Percentiles rank a stretch among this genome's conserved stretches.
phyloP scores from a whole-genome alignment of 1,140 invertebrate species.

The Drosophila chauvacae region DNA sequence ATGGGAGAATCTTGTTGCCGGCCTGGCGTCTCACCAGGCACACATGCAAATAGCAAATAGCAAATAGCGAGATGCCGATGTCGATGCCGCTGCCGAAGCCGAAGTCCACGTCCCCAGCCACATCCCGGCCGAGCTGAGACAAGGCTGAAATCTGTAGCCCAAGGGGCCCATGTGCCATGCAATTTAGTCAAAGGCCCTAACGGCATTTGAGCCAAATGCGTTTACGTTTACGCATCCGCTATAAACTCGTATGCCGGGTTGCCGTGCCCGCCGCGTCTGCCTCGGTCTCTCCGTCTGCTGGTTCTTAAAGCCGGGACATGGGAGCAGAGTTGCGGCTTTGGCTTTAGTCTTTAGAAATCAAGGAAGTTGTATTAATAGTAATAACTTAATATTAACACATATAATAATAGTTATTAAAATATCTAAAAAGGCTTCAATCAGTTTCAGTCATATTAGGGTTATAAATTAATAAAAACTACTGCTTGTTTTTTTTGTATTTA shows the following conservation, averaged over 20 bases:
- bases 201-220: slow-evolving; percentile 84
- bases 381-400: no score
- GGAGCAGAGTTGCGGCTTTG: slow-evolving; percentile 17
- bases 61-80: slow-evolving; percentile 33
- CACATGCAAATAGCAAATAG: slow-evolving; percentile 37
- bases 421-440: background rate
- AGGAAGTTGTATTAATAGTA: background rate
- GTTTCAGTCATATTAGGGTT: background rate
- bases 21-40: slow-evolving; percentile 48
- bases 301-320: slow-evolving; percentile 48
- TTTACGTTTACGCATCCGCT: slow-evolving; percentile 84
- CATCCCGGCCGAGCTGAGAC: background rate
- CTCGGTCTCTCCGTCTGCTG: slow-evolving; percentile 14
- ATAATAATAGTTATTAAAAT: no score
- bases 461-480: background rate
- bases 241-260: slow-evolving; percentile 81
- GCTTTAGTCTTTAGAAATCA: slow-evolving; percentile 6
- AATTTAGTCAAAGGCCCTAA: slow-evolving; percentile 83
- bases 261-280: slow-evolving; percentile 32
- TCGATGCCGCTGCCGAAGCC: slow-evolving; percentile 32
- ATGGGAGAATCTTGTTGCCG: slow-evolving; percentile 71
- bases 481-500: background rate
- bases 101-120: slow-evolving; percentile 1
- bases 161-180: slow-evolving; percentile 70
- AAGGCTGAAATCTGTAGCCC: slow-evolving; percentile 27